Percentiles rank a stretch among this genome's conserved stretches.
phyloP scores from a whole-genome alignment of 2,113 vertebrate species.

The Pomatorhinus ruficollis region DNA sequence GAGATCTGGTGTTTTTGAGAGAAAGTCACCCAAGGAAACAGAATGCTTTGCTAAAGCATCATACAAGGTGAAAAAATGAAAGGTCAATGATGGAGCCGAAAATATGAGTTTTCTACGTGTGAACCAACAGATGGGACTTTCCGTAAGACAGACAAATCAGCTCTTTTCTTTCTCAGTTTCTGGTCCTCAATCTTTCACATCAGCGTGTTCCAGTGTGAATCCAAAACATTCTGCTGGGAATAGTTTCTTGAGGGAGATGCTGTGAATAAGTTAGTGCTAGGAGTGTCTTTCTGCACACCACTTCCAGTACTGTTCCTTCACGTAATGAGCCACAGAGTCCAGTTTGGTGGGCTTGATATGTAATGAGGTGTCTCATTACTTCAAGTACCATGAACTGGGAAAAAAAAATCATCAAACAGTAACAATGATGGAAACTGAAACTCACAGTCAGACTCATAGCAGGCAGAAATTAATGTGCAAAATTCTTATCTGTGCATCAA shows the following conservation, averaged over 20 bases:
- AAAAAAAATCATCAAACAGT: neutral
- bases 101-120: neutral
- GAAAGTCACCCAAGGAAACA: neutral
- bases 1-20: neutral
- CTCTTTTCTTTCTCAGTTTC: neutral
- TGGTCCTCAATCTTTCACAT: neutral
- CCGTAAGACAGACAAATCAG: neutral
- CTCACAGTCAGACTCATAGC: neutral
- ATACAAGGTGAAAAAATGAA: neutral
- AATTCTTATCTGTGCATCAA: neutral
- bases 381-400: neutral
- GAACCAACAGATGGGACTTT: accelerated
- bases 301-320: neutral
- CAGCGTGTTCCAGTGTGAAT: neutral
- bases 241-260: neutral
- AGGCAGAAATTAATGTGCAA: neutral
- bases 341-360: neutral
- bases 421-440: neutral
- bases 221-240: neutral
- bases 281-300: neutral
- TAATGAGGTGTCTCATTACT: neutral
- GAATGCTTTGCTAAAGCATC: neutral
- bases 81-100: neutral
- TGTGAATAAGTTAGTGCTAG: neutral
- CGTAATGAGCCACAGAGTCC: no score